A percentile compares a stretch with the other conserved stretches of the same genome.
Conservation (phyloP, 2,113 vertebrate genomes). For the Platichthys stellatus region DNA sequence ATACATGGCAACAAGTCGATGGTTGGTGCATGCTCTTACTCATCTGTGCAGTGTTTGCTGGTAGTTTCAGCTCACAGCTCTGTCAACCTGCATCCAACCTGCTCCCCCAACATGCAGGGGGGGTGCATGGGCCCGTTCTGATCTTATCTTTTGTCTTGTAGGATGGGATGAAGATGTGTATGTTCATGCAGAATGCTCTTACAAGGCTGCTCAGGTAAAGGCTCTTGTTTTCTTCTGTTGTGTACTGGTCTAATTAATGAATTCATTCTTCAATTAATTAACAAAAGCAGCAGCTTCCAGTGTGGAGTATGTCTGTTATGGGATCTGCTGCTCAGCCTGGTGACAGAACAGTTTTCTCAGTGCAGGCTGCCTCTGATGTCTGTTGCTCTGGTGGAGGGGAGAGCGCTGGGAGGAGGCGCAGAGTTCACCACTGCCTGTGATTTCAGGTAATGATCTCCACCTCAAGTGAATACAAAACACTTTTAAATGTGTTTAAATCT, state of each 20-base stretch:
- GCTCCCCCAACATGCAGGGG: too few relatives aligned
- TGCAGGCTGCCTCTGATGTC: constrained; percentile 92
- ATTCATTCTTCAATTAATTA: background rate
- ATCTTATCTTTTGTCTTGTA: constrained; percentile 61
- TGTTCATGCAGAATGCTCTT: constrained; percentile 96
- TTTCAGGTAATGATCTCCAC: constrained; percentile 86
- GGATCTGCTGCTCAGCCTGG: constrained; percentile 5
- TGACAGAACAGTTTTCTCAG: constrained; percentile 51
- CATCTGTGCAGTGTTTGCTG: too few relatives aligned
- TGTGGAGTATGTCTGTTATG: background rate
- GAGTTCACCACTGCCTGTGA: constrained; percentile 95
- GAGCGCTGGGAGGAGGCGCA: constrained; percentile 92
- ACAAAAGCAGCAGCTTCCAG: background rate
- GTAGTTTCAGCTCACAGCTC: too few relatives aligned
- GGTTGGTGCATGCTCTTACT: too few relatives aligned
- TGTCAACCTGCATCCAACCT: too few relatives aligned
- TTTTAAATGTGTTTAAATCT: background rate
- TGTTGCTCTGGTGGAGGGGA: constrained; percentile 92
- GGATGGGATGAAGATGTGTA: constrained; percentile 94
- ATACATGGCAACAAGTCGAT: too few relatives aligned
- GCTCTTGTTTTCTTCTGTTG: background rate
- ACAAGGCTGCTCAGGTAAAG: constrained; percentile 92
- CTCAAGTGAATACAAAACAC: background rate
- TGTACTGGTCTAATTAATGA: background rate
- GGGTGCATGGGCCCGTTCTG: background rate